These are phyloP conservation scores for Megamerina dolium DNA, from an alignment of 2,888 invertebrate genomes.

Conservation along the genomic window DNA sequence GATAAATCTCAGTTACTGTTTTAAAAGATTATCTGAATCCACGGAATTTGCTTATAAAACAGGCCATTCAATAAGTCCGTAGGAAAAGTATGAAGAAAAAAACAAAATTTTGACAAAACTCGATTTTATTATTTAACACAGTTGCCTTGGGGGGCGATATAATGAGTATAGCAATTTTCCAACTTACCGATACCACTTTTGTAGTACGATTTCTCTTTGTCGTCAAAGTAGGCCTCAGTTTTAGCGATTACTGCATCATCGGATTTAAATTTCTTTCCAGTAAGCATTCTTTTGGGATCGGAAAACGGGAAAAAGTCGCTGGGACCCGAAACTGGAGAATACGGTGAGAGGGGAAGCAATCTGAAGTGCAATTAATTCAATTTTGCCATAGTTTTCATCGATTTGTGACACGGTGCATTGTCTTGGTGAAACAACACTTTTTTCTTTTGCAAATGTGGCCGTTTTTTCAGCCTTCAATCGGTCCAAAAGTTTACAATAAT, in stretches of 20 bases:
- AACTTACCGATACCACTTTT: too few species aligned
- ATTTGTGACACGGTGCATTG: not conserved
- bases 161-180: too few species aligned
- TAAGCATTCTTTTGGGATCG: not conserved
- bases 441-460: not conserved
- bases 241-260: not conserved
- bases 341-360: not conserved
- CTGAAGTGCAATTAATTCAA: not conserved
- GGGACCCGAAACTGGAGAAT: not conserved
- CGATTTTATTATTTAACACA: too few species aligned
- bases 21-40: too few species aligned
- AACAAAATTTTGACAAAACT: too few species aligned
- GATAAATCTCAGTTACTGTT: too few species aligned
- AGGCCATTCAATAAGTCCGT: too few species aligned
- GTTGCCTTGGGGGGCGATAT: too few species aligned
- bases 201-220: too few species aligned
- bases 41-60: too few species aligned
- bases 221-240: conserved; percentile 1
- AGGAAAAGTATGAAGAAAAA: too few species aligned
- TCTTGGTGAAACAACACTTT: not conserved
- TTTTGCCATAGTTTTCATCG: not conserved
- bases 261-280: not conserved
- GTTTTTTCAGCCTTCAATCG: too few species aligned
- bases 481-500: not conserved
- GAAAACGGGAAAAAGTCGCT: not conserved